Percentiles rank a stretch among this genome's conserved stretches.
phyloP scores from a whole-genome alignment of 2,113 vertebrate genomes.

The Zosterops borbonicus region DNA sequence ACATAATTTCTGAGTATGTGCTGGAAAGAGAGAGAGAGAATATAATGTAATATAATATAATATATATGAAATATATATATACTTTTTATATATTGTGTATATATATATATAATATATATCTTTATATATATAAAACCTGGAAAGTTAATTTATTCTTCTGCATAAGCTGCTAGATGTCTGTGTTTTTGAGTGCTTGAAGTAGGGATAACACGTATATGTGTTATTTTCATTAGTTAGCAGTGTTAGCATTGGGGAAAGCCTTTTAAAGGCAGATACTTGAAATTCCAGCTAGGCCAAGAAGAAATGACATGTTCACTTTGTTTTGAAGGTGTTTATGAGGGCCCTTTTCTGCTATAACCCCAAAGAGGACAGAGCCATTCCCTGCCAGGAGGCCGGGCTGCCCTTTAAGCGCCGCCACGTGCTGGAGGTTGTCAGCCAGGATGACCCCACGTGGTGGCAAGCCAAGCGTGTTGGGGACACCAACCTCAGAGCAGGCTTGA shows the following conservation, averaged over 20 bases:
- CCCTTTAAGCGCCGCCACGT: constrained; percentile 86
- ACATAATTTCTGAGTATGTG: not conserved
- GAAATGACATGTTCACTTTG: not conserved
- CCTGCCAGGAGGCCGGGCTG: constrained; percentile 93
- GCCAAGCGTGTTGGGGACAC: constrained; percentile 90
- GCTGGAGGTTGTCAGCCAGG: constrained; percentile 93
- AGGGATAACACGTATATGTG: fast-evolving
- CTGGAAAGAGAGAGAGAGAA: not conserved
- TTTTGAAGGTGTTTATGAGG: constrained; percentile 85
- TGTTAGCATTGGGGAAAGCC: not conserved
- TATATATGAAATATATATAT: no score
- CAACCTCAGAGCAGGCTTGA: constrained; percentile 90
- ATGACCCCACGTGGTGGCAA: constrained; percentile 95
- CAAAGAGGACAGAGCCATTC: constrained; percentile 91
- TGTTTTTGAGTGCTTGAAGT: not conserved
- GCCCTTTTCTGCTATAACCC: constrained; percentile 92
- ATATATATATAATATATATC: no score
- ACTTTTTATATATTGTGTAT: no score
- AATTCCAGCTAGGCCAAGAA: not conserved
- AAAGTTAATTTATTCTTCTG: not conserved
- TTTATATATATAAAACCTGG: not conserved
- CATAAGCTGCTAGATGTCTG: not conserved
- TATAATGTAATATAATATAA: no score
- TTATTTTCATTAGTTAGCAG: not conserved
- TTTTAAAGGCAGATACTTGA: not conserved